Evolutionary conservation across 1,140 invertebrate genomes (phyloP), one percentile per base, ranked within the genome.

Genomic region (Calliopsis andreniformis): DNA sequence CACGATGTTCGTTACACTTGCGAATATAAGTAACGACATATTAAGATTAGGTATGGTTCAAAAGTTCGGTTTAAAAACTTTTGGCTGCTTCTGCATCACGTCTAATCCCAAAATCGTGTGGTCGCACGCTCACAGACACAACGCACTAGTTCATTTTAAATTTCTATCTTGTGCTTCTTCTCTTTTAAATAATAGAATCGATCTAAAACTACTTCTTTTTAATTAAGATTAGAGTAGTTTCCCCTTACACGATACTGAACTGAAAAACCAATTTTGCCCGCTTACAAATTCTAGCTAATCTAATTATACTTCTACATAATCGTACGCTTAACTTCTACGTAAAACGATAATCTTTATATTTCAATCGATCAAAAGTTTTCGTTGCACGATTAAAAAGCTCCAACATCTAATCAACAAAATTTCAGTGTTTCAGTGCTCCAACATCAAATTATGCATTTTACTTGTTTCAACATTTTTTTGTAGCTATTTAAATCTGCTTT

Each of bases 351-450:
- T 58, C 28, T 12, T 20, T 25, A 14, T 55, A 6, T 18, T 20
- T 39, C 28, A n/a, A 64, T 64, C 28, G 20, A 23, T 51, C 14
- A 3, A 49, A 32, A 32, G 28, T n/a, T 39, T 66, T 53, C 63
- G 63, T 66, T 66, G 63, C 30, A 66, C 16, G 32, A 66, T 66
- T 25, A 66, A 66, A 64, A 64, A 30, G 16, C n/a, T 51, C 47
- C 20, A n/a, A 2, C 55, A n/a, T n/a, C 43, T 23, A 30, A 47
- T 47, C 23, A 2, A 28, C 18, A 49, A 14, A 51, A 51, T 53
- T 53, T 4, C 49, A 53, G 23, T 6, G 20, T 25, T 28, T 28
- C 10, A 7, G n/a, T 39, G 35, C 35, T 39, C 10, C 35, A 10
- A 39, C 10, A 3, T 39, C 35, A 10, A 10, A n/a, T n/a, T n/a